phyloP scores from a whole-genome alignment of 2,797 vertebrate species.

The Sebastes matsubarae region DNA sequence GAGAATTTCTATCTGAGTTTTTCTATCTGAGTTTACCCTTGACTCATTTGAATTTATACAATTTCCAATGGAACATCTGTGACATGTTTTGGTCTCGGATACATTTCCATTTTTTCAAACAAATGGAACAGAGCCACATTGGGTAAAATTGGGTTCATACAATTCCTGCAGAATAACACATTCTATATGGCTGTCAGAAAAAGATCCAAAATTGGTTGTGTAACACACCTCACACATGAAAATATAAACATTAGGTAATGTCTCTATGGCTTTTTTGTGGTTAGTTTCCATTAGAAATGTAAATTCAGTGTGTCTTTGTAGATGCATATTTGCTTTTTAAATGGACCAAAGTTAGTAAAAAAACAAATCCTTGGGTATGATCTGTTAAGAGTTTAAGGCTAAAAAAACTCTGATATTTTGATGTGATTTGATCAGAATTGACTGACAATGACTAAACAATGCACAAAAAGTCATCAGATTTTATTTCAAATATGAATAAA shows the following conservation, averaged over 20 bases:
- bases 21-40: slow-evolving; percentile 12
- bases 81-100: neutral
- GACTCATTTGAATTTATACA: slow-evolving; percentile 2
- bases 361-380: neutral
- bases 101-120: neutral
- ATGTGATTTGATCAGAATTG: neutral
- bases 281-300: neutral
- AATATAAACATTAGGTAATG: neutral
- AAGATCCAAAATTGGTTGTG: neutral
- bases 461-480: neutral
- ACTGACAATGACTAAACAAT: neutral
- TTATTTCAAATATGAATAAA: neutral
- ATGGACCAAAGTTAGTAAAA: neutral
- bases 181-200: neutral
- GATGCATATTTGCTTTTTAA: neutral
- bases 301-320: neutral
- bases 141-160: neutral
- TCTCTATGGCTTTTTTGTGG: neutral
- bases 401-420: neutral
- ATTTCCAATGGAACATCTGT: neutral
- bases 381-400: neutral
- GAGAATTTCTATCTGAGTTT: slow-evolving; percentile 24
- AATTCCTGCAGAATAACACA: neutral
- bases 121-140: neutral
- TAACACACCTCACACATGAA: neutral